These are phyloP conservation scores for Percopsis transmontana DNA, from an alignment of 2,113 vertebrate genomes.

Conservation along the genomic window DNA sequence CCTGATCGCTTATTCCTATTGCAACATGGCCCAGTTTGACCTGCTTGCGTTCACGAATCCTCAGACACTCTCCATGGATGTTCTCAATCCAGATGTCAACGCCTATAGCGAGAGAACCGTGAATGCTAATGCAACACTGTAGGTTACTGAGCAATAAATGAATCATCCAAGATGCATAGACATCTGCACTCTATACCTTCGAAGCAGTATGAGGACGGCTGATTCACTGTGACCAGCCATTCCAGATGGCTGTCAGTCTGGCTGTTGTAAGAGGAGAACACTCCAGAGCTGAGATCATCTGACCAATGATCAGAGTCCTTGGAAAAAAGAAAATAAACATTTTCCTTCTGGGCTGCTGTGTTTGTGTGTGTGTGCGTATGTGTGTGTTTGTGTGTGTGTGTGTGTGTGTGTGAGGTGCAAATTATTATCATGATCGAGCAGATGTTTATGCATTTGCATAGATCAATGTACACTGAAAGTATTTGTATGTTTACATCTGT, in stretches of 20 bases:
- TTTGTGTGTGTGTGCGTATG: not conserved
- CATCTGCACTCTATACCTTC: slow-evolving; percentile 75
- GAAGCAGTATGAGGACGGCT: slow-evolving; percentile 79
- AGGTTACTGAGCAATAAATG: not conserved
- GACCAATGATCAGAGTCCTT: slow-evolving; percentile 86
- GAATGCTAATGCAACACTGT: not conserved
- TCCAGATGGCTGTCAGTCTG: slow-evolving; percentile 80
- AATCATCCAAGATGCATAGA: no score
- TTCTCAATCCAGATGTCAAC: slow-evolving; percentile 91
- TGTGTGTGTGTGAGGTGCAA: no score
- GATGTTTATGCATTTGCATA: not conserved
- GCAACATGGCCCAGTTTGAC: slow-evolving; percentile 92
- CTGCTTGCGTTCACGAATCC: slow-evolving; percentile 87
- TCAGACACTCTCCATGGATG: slow-evolving; percentile 85
- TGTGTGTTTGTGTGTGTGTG: not conserved
- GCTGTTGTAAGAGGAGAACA: slow-evolving; percentile 91
- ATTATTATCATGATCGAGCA: no score
- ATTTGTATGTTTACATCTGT: not conserved
- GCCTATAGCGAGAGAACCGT: slow-evolving; percentile 69
- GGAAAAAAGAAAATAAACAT: not conserved
- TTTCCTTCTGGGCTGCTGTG: not conserved
- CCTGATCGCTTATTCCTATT: slow-evolving; percentile 92
- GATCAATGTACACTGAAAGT: not conserved
- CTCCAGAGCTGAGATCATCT: slow-evolving; percentile 92
- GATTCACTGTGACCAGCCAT: slow-evolving; percentile 77